Conservation (phyloP, 2,113 vertebrate species). For the Ptilorrhoa leucosticta region DNA sequence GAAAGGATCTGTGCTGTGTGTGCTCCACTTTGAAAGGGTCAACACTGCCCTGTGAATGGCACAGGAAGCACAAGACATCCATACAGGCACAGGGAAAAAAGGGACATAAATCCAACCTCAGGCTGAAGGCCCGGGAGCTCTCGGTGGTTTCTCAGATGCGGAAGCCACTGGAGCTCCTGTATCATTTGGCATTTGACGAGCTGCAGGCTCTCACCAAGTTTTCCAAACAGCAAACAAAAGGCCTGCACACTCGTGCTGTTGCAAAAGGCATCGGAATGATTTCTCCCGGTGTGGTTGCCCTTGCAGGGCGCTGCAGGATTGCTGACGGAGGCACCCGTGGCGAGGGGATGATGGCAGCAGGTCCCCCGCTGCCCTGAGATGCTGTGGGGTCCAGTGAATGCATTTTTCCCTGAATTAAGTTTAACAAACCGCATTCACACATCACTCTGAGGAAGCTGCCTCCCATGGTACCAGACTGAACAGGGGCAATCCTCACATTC, state of each 20-base stretch:
- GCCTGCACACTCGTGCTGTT: not conserved
- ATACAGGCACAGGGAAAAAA: not conserved
- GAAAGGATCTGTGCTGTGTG: not conserved
- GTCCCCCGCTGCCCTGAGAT: not conserved
- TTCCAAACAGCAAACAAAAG: not conserved
- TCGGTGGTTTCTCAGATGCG: not conserved
- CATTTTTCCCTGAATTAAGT: not conserved
- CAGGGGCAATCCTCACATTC: not conserved
- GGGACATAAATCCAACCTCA: not conserved
- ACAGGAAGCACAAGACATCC: not conserved
- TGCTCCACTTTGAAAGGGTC: not conserved
- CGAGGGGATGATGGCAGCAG: not conserved
- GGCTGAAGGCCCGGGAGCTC: rapidly evolving
- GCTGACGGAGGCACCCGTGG: not conserved
- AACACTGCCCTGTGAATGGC: not conserved
- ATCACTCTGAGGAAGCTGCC: rapidly evolving
- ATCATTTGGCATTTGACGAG: not conserved
- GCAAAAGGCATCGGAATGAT: not conserved
- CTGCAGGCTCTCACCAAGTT: not conserved
- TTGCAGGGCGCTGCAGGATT: not conserved
- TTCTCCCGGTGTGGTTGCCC: not conserved
- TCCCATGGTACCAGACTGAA: not conserved
- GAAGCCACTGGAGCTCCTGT: not conserved
- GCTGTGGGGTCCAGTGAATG: not conserved
- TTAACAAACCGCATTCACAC: not conserved